These are phyloP conservation scores for Hippolais icterina DNA, from an alignment of 2,113 vertebrate species.

Conservation along the genomic window DNA sequence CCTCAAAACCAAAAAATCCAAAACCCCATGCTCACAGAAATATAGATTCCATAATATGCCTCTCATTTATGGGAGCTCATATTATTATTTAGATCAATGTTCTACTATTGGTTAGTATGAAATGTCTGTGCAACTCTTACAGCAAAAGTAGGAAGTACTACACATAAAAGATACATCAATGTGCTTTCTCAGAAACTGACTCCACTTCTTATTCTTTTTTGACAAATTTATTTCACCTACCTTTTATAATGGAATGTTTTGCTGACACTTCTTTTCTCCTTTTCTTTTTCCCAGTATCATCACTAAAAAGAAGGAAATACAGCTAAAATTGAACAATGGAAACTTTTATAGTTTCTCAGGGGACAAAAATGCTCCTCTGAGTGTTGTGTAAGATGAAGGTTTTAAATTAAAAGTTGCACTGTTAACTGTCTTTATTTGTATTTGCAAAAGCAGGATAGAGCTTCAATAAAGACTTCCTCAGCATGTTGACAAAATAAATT, in stretches of 20 bases:
- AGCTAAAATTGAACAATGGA: background rate
- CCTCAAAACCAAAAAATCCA: rapidly evolving
- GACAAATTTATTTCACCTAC: background rate
- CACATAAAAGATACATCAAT: background rate
- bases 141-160: background rate
- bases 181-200: conserved; percentile 28
- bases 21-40: background rate
- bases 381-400: background rate
- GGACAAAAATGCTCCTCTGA: background rate
- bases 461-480: background rate
- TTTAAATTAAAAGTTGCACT: background rate
- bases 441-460: rapidly evolving
- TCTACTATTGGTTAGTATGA: background rate
- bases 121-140: background rate
- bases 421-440: background rate
- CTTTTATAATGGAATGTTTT: background rate
- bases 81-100: background rate
- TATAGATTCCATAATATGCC: background rate
- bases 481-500: background rate
- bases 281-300: background rate
- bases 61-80: background rate
- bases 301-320: background rate
- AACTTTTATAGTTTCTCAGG: background rate
- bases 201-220: background rate
- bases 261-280: background rate